A percentile compares a stretch with the other conserved stretches of the same genome.
These are phyloP conservation scores for Mohoua ochrocephala DNA, from an alignment of 2,113 vertebrate species.

Conservation along the genomic window DNA sequence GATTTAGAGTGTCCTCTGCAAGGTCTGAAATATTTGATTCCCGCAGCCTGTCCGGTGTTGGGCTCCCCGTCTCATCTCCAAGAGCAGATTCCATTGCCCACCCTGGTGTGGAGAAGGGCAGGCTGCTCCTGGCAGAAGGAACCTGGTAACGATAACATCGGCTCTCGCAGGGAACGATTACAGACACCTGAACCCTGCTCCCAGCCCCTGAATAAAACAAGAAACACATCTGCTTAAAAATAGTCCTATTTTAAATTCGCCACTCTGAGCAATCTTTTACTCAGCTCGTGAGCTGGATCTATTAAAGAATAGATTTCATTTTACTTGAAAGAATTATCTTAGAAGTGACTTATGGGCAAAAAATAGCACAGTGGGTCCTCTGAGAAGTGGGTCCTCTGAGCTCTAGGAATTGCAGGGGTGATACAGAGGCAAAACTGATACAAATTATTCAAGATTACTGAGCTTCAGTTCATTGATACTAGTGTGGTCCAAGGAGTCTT, in stretches of 20 bases:
- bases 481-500: neutral
- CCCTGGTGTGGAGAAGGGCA: neutral
- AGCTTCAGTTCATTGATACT: neutral
- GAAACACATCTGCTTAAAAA: neutral
- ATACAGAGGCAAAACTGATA: neutral
- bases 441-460: neutral
- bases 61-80: neutral
- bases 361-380: neutral
- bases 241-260: neutral
- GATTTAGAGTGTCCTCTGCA: neutral
- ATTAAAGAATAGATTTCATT: neutral
- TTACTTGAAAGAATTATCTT: neutral
- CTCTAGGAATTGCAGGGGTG: neutral
- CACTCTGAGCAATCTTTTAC: neutral
- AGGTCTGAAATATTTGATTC: neutral
- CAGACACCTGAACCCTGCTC: constrained; percentile 43
- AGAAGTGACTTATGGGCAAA: neutral
- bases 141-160: neutral
- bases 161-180: neutral
- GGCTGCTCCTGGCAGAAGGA: neutral
- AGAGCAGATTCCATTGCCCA: neutral
- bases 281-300: neutral
- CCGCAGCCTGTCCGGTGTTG: neutral
- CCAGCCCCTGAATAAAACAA: neutral
- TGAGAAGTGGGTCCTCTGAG: neutral